Evolutionary conservation across 2,797 vertebrate species (phyloP).

Genomic region (Sebastes nivosus): DNA sequence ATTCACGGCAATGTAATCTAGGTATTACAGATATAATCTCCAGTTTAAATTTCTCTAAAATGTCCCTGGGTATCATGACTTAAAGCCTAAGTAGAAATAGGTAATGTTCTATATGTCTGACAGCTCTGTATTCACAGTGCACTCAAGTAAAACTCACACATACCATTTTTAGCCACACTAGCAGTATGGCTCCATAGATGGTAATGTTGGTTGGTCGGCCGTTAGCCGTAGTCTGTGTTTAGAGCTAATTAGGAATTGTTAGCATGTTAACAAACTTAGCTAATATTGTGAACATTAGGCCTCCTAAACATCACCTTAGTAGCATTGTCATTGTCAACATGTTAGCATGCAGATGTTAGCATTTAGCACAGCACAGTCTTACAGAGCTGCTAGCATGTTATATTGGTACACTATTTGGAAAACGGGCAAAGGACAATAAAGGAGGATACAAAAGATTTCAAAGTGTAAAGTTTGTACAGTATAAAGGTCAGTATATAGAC

Average conservation of each 20-base stretch:
- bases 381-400: neutral
- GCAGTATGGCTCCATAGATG: neutral
- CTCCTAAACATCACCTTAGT: neutral
- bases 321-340: neutral
- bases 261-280: neutral
- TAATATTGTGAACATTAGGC: neutral
- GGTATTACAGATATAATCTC: constrained; percentile 29
- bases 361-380: neutral
- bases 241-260: neutral
- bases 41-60: constrained; percentile 40
- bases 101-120: constrained; percentile 8
- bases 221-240: neutral
- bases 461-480: neutral
- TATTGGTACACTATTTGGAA: neutral
- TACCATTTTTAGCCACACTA: neutral
- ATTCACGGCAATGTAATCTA: constrained; percentile 21
- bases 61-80: constrained; percentile 16
- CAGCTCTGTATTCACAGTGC: constrained; percentile 11
- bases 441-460: neutral
- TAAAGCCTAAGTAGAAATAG: constrained; percentile 23
- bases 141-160: constrained; percentile 4
- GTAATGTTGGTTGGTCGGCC: neutral
- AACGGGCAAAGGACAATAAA: neutral
- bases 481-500: neutral
- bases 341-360: neutral